phyloP scores from a whole-genome alignment of 2,113 vertebrate species.

The Eudyptes chrysolophus region DNA sequence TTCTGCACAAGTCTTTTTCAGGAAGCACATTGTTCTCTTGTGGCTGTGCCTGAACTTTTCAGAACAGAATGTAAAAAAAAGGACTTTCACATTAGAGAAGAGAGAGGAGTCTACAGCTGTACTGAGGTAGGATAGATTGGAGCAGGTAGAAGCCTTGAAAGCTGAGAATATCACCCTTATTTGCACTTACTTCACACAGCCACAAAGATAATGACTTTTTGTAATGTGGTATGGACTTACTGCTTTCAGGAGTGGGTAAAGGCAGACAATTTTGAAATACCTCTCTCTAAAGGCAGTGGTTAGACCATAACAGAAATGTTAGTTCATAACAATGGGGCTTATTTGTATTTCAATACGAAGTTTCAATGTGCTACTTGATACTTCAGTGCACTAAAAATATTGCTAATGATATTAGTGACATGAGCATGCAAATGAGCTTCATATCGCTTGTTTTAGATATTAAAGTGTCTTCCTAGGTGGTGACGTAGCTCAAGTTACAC shows the following conservation, averaged over 20 bases:
- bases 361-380: neutral
- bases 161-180: neutral
- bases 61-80: neutral
- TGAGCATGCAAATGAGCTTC: neutral
- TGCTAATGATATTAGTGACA: neutral
- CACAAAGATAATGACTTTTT: neutral
- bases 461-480: neutral
- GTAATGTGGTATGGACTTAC: neutral
- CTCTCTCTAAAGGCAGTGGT: neutral
- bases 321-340: neutral
- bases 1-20: neutral
- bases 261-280: neutral
- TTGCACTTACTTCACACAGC: neutral
- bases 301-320: neutral
- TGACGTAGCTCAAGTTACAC: neutral
- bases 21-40: neutral
- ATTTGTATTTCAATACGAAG: neutral
- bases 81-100: neutral
- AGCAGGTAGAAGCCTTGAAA: neutral
- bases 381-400: neutral
- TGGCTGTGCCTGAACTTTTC: neutral
- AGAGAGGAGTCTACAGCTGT: neutral
- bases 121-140: neutral
- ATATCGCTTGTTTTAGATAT: neutral
- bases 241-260: neutral